Base-by-base conservation (phyloP, 2,113 vertebrate species). In the Varanus salvator region DNA sequence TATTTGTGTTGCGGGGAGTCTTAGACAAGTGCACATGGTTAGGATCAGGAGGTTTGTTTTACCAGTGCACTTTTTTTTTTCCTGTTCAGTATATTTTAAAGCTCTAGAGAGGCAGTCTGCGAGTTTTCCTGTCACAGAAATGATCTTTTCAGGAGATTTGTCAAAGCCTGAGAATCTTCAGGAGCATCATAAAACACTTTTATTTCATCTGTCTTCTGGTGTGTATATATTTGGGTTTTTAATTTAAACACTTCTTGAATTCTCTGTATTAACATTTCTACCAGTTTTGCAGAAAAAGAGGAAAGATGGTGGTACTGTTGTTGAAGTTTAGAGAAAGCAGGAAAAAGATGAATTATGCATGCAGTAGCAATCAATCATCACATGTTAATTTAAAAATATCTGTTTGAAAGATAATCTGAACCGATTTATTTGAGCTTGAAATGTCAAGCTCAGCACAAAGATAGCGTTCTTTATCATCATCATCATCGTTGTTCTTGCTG, bases 361-460 rank as follows among this genome's bases (percentile, higher is more conserved):
- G 12, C 74, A 69, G 72, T 54, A 21, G 74, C 60, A 78, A 9
- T 66, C 29, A 52, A 11, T 77, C 44, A 54, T 44, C 38, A 38
- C 12, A 38, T 68, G 21, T 52, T 44, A 8, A 60, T 72, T 82
- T 48, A n/a, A 6, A 48, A 14, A 2, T 50, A 6, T 29, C 64
- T 21, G 31, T 9, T 71, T 81, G 25, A 60, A n/a, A n/a, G 86
- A 31, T 64, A 6, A 48, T 38, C 29, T 54, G n/a, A n/a, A 86
- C 83, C 71, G 80, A n/a, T 86, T 72, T 88, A 82, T 57, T 89
- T 80, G 1, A 71, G 23, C 88, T 87, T 86, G 11, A 87, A 38
- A 81, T 93, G 44, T 60, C 82, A 8, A 74, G 31, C 34, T 81
- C 71, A 89, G 91, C 1, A 29, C 15, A 83, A 54, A 15, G 48